Evolutionary conservation across 2,113 vertebrate species (phyloP).

Genomic region (Podilymbus podiceps): DNA sequence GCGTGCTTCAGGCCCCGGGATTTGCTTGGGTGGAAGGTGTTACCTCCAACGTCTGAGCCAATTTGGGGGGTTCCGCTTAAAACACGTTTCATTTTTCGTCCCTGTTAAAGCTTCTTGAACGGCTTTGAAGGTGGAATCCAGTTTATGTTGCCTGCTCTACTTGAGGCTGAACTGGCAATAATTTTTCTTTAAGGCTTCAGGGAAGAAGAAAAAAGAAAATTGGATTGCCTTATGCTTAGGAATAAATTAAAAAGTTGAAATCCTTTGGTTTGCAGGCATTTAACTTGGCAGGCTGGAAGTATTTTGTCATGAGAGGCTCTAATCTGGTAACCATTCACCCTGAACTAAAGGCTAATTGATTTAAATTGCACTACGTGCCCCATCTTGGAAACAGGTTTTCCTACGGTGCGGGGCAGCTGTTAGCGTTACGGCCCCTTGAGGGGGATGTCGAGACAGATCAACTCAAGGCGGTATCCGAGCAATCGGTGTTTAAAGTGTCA

Average conservation of each 20-base stretch:
- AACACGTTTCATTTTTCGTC: rapidly evolving
- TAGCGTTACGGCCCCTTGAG: not conserved
- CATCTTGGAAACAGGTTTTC: not conserved
- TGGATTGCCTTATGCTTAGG: not conserved
- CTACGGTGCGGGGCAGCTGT: not conserved
- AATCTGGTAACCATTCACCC: not conserved
- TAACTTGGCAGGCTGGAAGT: not conserved
- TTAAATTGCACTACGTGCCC: not conserved
- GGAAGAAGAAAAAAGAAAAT: not conserved
- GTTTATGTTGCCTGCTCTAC: not conserved
- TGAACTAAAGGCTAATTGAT: not conserved
- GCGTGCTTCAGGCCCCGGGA: not conserved
- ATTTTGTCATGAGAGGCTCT: not conserved
- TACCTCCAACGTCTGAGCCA: not conserved
- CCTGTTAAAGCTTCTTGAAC: too few species aligned
- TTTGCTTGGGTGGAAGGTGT: not conserved
- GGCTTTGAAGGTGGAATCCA: not conserved
- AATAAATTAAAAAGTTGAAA: not conserved
- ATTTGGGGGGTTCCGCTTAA: not conserved
- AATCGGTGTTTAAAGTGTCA: not conserved
- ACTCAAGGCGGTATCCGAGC: not conserved
- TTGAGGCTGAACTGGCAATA: not conserved
- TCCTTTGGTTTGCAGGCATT: not conserved
- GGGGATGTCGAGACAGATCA: not conserved
- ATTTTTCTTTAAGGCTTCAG: not conserved